Base-by-base conservation (phyloP, 2,888 invertebrate species). In the Gymnoscelis rufifasciata region DNA sequence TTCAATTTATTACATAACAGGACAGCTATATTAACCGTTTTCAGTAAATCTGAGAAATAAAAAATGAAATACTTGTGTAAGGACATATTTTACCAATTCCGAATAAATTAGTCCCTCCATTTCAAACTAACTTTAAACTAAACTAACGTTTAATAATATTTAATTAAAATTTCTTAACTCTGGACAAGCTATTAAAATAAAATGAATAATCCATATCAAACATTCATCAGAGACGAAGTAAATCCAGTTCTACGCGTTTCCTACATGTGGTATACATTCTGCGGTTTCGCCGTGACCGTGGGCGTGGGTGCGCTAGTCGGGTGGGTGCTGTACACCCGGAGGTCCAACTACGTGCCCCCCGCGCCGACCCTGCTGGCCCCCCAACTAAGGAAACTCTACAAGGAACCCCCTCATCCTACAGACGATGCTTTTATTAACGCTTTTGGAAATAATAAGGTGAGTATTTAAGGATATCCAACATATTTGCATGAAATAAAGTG, bases 191-290 rank as follows among this genome's bases (percentile, higher is more conserved):
- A n/a, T n/a, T n/a, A n/a, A n/a, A n/a, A n/a, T n/a, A n/a, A n/a
- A n/a, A n/a, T n/a, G n/a, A n/a, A n/a, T n/a, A n/a, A n/a, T n/a
- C n/a, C n/a, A n/a, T n/a, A n/a, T n/a, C n/a, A n/a, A n/a, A n/a
- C n/a, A n/a, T n/a, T n/a, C n/a, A 19, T 33, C 19, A 33, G 7
- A 59, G 84, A 84, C 8, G 90, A 91, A 57, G 84, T 90, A 10
- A 91, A 90, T 68, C 90, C 91, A 37, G 63, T 94, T 14, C 92
- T 93, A 54, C 92, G 93, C 31, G 89, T 95, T 6, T 94, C 94
- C 0, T 95, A 94, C 75, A 87, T 95, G 67, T 95, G 93, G 92
- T 94, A 94, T 61, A 94, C 94, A 0, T 69, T 93, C 7, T 71
- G 75, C 0, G 87, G 88, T 0, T 68, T 76, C 14, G 14, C 77